A percentile compares a stretch with the other conserved stretches of the same genome.
phyloP scores from a whole-genome alignment of 2,888 invertebrate species.

The Pecten maximus region DNA sequence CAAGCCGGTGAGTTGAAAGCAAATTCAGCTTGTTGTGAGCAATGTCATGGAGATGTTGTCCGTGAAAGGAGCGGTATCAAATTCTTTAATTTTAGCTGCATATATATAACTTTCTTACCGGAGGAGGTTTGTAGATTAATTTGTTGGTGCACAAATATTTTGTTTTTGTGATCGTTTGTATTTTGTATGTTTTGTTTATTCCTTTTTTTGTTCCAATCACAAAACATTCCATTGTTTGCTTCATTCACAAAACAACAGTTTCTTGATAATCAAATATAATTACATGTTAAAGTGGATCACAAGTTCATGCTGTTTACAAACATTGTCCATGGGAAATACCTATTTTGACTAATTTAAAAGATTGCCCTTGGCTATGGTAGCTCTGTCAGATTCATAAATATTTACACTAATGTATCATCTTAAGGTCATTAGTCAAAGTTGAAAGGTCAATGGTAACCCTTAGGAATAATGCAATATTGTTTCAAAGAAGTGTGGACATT shows the following conservation, averaged over 20 bases:
- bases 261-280: background rate
- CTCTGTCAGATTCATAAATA: no score
- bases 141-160: background rate
- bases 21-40: background rate
- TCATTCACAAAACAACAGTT: background rate
- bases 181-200: background rate
- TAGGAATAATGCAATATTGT: no score
- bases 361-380: no score
- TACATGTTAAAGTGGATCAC: no score
- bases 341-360: no score
- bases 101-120: background rate
- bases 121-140: conserved; percentile 27
- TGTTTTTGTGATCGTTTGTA: background rate
- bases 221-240: background rate
- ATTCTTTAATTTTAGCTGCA: background rate
- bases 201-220: background rate
- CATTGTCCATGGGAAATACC: no score
- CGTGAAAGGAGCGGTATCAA: background rate
- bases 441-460: no score
- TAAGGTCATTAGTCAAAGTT: no score
- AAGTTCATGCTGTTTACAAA: no score
- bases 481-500: no score
- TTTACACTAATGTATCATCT: no score
- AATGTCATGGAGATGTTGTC: background rate
- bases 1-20: conserved; percentile 8